A percentile compares a stretch with the other conserved stretches of the same genome.
phyloP scores from a whole-genome alignment of 2,888 invertebrate genomes.

The Alcis repandata region DNA sequence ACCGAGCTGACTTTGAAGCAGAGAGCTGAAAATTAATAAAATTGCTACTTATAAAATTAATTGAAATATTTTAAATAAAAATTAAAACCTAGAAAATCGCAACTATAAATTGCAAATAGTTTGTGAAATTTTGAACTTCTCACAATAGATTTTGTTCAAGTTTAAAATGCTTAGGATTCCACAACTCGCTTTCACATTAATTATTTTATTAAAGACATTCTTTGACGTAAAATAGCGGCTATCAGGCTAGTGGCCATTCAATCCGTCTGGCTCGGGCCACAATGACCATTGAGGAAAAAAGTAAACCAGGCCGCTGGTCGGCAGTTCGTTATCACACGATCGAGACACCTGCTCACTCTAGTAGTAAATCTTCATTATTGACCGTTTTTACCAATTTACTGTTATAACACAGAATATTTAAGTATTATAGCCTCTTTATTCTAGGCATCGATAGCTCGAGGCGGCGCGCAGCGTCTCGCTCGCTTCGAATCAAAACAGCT shows the following conservation, averaged over 20 bases:
- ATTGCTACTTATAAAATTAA: no score
- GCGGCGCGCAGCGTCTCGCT: constrained; percentile 44
- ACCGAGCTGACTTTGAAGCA: no score
- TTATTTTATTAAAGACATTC: constrained; percentile 21
- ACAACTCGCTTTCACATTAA: constrained; percentile 20
- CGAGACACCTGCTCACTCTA: constrained; percentile 72
- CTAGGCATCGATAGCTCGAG: constrained; percentile 53
- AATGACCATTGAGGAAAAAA: constrained; percentile 52
- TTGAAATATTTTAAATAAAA: no score
- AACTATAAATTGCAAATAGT: no score
- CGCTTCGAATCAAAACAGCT: constrained; percentile 29
- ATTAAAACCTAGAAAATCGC: no score
- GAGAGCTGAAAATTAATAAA: no score
- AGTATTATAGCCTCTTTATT: constrained; percentile 37
- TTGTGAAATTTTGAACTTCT: no score
- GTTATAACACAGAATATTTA: constrained; percentile 56
- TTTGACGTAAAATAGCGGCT: constrained; percentile 31
- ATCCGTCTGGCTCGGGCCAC: constrained; percentile 31
- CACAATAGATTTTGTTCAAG: no score
- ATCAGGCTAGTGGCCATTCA: constrained; percentile 16
- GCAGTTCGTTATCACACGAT: constrained; percentile 70
- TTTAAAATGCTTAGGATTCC: no score
- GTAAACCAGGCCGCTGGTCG: constrained; percentile 63
- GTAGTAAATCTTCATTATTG: constrained; percentile 79
- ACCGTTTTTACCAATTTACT: constrained; percentile 73